Evolutionary conservation across 2,797 vertebrate species (phyloP), one percentile per base, ranked within the genome.

Genomic region (Myotis vivesi): DNA sequence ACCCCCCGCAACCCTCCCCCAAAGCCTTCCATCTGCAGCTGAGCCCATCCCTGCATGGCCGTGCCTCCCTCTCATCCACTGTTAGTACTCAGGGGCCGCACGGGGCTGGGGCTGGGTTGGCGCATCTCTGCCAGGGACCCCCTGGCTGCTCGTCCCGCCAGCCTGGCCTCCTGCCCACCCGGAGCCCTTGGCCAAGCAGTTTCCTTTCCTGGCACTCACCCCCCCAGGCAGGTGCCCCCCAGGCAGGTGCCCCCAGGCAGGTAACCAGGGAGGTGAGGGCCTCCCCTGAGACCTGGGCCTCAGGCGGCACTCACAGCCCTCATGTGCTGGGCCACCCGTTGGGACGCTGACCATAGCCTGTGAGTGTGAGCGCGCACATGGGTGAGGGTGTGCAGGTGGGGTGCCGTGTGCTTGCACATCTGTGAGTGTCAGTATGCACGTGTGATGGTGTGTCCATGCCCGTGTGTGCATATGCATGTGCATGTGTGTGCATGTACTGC

Each of bases 321-420:
- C 2, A 1, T 69, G 51, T n/a, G 0, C 0, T 1, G 12, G 9
- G 3, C 36, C 41, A 12, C 36, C 33, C 5, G 0, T 2, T 1
- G 0, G 0, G 2, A 1, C 64, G 4, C 46, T 1, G 33, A n/a
- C 38, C 36, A 12, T 16, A 1, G 59, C 0, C 30, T 25, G 41
- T 25, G 23, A 30, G 15, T 20, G 46, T 17, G 19, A 17, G 5
- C 5, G 3, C 8, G 4, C 3, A 44, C n/a, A 53, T 3, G 1
- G 30, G 73, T 13, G 20, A 53, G 49, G 19, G 73, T 9, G 44
- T 79, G 75, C 30, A 33, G n/a, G 49, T 9, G 46, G 2, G 0
- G 0, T 20, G 53, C n/a, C 6, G 57, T 51, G 72, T 3, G 23
- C 2, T 0, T 8, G 23, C 46, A 22, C 49, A 5, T 8, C 46